Percentiles rank a stretch among this genome's conserved stretches.
Conservation (phyloP, 2,888 invertebrate species). For the Pandemis corylana region DNA sequence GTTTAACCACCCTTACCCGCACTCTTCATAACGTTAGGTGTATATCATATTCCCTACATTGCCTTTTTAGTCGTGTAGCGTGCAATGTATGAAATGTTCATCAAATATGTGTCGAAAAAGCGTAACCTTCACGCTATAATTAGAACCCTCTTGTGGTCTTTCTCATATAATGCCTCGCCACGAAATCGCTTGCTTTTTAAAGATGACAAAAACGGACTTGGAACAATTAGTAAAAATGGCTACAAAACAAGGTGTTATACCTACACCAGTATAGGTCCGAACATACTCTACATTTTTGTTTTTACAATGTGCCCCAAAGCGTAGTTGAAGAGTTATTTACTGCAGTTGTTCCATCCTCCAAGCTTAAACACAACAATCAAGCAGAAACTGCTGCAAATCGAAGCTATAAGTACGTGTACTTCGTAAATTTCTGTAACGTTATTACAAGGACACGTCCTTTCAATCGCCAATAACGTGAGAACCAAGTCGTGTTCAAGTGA, state of each 20-base stretch:
- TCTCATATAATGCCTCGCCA: not conserved
- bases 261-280: too few relatives aligned
- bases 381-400: not conserved
- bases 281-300: too few relatives aligned
- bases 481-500: slow-evolving; percentile 31
- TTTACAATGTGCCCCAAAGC: too few relatives aligned
- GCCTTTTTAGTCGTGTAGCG: not conserved
- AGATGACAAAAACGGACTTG: not conserved
- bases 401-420: not conserved
- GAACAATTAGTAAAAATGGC: too few relatives aligned
- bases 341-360: not conserved
- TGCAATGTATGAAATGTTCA: not conserved
- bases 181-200: not conserved
- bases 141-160: not conserved
- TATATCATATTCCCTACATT: not conserved
- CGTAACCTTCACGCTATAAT: not conserved
- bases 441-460: not conserved
- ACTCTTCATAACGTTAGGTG: not conserved
- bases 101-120: not conserved
- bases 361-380: not conserved
- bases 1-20: not conserved
- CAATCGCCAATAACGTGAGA: slow-evolving; percentile 27
- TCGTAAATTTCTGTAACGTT: not conserved
- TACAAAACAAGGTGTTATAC: too few relatives aligned
- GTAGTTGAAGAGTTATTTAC: too few relatives aligned